A percentile compares a stretch with the other conserved stretches of the same genome.
Evolutionary conservation across 2,797 vertebrate genomes (phyloP).

Genomic region (Parauchenoglanis punctatus): DNA sequence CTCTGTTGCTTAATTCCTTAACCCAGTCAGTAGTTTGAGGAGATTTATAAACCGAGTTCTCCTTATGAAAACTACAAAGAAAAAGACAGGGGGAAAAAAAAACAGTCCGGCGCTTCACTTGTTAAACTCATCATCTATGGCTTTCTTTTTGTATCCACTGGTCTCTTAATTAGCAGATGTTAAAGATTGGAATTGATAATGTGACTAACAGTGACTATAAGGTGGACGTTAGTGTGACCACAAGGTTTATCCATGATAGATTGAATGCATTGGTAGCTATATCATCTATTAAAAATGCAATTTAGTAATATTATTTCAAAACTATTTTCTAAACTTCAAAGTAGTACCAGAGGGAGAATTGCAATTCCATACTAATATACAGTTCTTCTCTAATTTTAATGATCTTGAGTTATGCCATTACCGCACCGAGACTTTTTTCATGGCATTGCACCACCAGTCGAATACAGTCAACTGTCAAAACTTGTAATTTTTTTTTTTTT

Average conservation of each 20-base stretch:
- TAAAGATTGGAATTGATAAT: background rate
- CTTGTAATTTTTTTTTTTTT: background rate
- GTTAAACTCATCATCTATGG: background rate
- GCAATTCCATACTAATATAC: background rate
- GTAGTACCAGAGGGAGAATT: background rate
- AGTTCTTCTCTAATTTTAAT: background rate
- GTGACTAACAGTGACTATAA: background rate
- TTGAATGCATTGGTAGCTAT: background rate
- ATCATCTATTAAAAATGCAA: background rate
- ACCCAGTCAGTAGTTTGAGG: background rate
- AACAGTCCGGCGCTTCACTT: background rate
- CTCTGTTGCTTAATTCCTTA: constrained; percentile 1
- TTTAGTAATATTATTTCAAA: background rate
- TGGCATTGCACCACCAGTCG: too few species aligned
- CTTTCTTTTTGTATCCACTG: background rate
- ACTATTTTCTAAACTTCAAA: background rate
- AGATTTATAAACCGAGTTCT: background rate
- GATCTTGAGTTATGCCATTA: background rate
- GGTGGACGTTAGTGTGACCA: too few species aligned
- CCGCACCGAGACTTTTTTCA: background rate
- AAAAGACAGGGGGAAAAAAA: background rate
- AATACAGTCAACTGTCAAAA: background rate
- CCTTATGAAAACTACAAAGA: background rate
- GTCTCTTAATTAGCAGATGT: background rate
- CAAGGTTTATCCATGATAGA: background rate